phyloP scores from a whole-genome alignment of 2,888 invertebrate genomes.

The Petrophora chlorosata region DNA sequence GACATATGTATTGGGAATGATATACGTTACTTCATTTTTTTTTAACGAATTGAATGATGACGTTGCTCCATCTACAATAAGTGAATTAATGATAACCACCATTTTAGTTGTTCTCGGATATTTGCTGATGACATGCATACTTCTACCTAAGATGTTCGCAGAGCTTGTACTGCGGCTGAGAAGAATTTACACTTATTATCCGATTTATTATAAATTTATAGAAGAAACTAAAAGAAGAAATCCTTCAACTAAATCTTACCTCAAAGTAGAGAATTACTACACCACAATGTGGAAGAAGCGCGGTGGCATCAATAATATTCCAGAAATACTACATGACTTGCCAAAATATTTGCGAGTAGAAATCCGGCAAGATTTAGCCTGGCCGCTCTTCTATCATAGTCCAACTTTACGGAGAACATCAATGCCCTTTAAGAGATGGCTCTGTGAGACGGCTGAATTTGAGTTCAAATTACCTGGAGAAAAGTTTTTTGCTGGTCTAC shows the following conservation, averaged over 20 bases:
- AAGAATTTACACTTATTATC: slow-evolving; percentile 48
- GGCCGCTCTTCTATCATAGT: slow-evolving; percentile 67
- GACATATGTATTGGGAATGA: slow-evolving; percentile 50
- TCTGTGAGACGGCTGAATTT: slow-evolving; percentile 52
- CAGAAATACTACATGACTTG: slow-evolving; percentile 49
- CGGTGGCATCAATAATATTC: slow-evolving; percentile 58
- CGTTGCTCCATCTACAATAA: slow-evolving; percentile 51
- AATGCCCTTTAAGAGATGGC: slow-evolving; percentile 53
- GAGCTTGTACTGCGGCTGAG: slow-evolving; percentile 54
- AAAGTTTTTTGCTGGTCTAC: slow-evolving; percentile 55
- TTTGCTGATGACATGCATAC: slow-evolving; percentile 44
- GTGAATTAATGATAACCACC: slow-evolving; percentile 48
- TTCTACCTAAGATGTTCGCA: slow-evolving; percentile 61
- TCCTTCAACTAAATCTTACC: slow-evolving; percentile 42
- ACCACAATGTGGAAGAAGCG: slow-evolving; percentile 61
- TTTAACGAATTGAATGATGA: slow-evolving; percentile 45
- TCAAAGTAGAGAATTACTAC: slow-evolving; percentile 58
- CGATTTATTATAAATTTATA: slow-evolving; percentile 51
- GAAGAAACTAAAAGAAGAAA: slow-evolving; percentile 64
- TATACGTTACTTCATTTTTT: slow-evolving; percentile 48
- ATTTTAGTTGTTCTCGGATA: slow-evolving; percentile 50
- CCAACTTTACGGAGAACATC: slow-evolving; percentile 62
- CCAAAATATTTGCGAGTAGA: slow-evolving; percentile 61
- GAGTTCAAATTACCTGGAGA: slow-evolving; percentile 66
- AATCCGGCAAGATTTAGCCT: slow-evolving; percentile 60